These are phyloP conservation scores for Pachycephala philippinensis DNA, from an alignment of 2,113 vertebrate species.

Conservation along the genomic window DNA sequence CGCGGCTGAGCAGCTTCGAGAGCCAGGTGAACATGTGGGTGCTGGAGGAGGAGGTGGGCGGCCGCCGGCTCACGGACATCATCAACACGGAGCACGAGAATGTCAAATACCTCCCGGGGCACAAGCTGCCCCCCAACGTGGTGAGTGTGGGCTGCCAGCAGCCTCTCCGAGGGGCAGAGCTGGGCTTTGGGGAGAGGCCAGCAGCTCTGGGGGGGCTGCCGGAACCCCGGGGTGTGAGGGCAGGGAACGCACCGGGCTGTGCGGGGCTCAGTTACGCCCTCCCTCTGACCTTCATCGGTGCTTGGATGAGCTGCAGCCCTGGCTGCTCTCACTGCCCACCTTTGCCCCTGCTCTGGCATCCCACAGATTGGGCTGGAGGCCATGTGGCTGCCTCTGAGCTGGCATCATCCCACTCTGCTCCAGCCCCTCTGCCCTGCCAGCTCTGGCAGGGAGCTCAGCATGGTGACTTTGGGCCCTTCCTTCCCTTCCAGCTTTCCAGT, in stretches of 20 bases:
- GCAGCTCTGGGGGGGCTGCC: not conserved
- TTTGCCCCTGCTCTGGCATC: not conserved
- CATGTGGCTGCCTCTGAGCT: not conserved
- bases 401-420: not conserved
- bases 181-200: not conserved
- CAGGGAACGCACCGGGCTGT: not conserved
- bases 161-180: not conserved
- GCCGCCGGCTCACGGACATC: conserved; percentile 89
- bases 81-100: conserved; percentile 95
- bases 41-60: conserved; percentile 86
- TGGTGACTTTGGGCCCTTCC: not conserved
- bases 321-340: not conserved
- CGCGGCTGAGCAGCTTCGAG: conserved; percentile 80
- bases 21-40: conserved; percentile 92
- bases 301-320: not conserved
- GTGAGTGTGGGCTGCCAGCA: conserved; percentile 65
- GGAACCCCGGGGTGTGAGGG: not conserved
- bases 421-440: not conserved
- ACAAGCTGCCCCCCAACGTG: conserved; percentile 93
- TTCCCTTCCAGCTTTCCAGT: not conserved
- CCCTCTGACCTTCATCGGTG: not conserved
- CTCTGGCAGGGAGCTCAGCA: accelerated
- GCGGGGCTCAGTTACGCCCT: accelerated
- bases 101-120: conserved; percentile 91
- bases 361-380: not conserved